These are phyloP conservation scores for Onychomys arenicola DNA, from an alignment of 2,797 vertebrate species.

Conservation along the genomic window DNA sequence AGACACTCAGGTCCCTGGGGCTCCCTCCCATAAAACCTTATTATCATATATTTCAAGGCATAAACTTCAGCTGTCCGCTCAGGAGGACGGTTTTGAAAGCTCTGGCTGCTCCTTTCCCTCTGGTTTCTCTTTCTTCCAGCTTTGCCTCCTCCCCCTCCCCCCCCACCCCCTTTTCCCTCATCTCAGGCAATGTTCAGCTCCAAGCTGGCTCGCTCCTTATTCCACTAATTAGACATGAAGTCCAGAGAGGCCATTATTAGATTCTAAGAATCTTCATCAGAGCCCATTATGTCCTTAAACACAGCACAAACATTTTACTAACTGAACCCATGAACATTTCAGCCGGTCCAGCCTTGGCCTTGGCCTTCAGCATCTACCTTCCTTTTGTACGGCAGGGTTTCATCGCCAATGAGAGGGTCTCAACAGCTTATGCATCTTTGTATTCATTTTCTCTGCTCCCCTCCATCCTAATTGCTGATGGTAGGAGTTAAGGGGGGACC, in stretches of 20 bases:
- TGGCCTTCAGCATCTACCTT: constrained; percentile 62
- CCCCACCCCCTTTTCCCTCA: background rate
- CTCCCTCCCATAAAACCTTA: constrained; percentile 85
- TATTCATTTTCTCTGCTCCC: constrained; percentile 46
- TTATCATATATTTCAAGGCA: constrained; percentile 87
- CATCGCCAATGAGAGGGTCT: constrained; percentile 39
- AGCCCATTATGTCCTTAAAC: constrained; percentile 75
- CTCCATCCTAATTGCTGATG: constrained; percentile 63
- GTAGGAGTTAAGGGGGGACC: background rate
- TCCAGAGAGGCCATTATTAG: constrained; percentile 79
- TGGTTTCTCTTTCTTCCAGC: constrained; percentile 70
- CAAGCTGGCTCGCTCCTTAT: constrained; percentile 62
- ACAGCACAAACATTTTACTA: constrained; percentile 52
- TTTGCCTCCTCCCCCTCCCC: background rate
- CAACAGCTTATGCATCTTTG: constrained; percentile 52
- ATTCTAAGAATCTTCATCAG: constrained; percentile 74
- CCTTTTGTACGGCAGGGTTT: constrained; percentile 15
- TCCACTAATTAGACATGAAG: constrained; percentile 74
- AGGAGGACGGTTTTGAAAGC: constrained; percentile 41
- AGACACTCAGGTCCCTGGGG: constrained; percentile 84
- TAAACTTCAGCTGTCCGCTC: constrained; percentile 82
- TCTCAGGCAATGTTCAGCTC: constrained; percentile 66
- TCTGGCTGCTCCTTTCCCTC: constrained; percentile 59
- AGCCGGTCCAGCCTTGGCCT: constrained; percentile 45
- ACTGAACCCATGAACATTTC: constrained; percentile 65